These are phyloP conservation scores for Coelopa pilipes DNA, from an alignment of 2,888 invertebrate genomes.

Conservation along the genomic window DNA sequence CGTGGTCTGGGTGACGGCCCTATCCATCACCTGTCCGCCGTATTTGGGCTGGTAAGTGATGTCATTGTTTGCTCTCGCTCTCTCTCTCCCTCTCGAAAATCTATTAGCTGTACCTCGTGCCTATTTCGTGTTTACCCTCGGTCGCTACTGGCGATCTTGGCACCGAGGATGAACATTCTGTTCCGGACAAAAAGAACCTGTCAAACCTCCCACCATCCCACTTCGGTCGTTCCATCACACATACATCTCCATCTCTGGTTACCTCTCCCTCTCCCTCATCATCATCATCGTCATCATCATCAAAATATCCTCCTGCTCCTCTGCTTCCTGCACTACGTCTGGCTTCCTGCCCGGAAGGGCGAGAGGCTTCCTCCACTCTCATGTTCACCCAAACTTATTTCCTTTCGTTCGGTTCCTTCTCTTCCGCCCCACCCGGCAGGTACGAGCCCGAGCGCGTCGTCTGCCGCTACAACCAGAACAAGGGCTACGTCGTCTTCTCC, in stretches of 20 bases:
- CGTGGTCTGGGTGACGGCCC: conserved; percentile 90
- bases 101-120: too few species aligned
- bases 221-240: too few species aligned
- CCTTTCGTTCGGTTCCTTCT: conserved; percentile 3
- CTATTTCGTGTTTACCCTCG: too few species aligned
- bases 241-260: too few species aligned
- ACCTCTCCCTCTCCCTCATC: too few species aligned
- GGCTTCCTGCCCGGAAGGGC: background rate
- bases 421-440: conserved; percentile 66
- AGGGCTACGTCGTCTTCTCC: conserved; percentile 93
- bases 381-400: background rate
- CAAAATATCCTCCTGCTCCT: background rate
- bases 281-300: background rate
- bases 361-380: background rate
- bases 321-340: background rate
- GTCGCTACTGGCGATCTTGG: too few species aligned
- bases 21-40: conserved; percentile 92
- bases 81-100: too few species aligned
- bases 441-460: conserved; percentile 74
- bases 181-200: too few species aligned
- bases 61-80: background rate
- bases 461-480: conserved; percentile 91
- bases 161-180: too few species aligned
- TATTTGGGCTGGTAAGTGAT: conserved; percentile 86
- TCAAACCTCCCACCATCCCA: too few species aligned